Evolutionary conservation across 2,113 vertebrate genomes (phyloP).

Genomic region (Gymnarchus niloticus): DNA sequence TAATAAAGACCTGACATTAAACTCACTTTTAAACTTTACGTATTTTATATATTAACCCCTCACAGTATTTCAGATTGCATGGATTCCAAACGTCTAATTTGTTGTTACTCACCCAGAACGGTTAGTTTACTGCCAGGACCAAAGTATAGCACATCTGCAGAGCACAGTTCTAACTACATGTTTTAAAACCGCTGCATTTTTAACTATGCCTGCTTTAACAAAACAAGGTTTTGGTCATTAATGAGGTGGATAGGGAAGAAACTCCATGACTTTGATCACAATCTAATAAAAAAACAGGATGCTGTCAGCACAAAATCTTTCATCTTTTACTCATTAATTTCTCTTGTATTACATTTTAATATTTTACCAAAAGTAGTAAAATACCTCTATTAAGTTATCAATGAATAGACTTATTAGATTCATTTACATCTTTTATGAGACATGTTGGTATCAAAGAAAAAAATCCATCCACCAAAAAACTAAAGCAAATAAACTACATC

Average conservation of each 20-base stretch:
- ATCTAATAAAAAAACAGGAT: background rate
- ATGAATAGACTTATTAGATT: background rate
- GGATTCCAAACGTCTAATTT: background rate
- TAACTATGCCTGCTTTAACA: background rate
- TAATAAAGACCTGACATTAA: background rate
- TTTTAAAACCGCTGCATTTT: background rate
- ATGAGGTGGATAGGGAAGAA: background rate
- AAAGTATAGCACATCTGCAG: conserved; percentile 43
- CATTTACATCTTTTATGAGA: background rate
- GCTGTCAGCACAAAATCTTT: background rate
- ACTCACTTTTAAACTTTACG: background rate
- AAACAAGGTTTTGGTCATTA: no score
- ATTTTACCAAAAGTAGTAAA: background rate
- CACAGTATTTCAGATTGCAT: background rate
- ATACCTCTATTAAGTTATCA: background rate
- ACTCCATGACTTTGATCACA: background rate
- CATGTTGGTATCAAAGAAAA: no score
- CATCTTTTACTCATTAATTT: background rate
- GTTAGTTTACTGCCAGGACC: conserved; percentile 50
- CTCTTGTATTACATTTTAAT: background rate
- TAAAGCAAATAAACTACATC: no score
- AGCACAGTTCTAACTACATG: conserved; percentile 31
- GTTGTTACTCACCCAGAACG: conserved; percentile 44
- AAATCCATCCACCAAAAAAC: no score
- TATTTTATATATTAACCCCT: background rate